Evolutionary conservation across 2,797 vertebrate genomes (phyloP), one percentile per base, ranked within the genome.

Genomic region (Sandelia bainsii): DNA sequence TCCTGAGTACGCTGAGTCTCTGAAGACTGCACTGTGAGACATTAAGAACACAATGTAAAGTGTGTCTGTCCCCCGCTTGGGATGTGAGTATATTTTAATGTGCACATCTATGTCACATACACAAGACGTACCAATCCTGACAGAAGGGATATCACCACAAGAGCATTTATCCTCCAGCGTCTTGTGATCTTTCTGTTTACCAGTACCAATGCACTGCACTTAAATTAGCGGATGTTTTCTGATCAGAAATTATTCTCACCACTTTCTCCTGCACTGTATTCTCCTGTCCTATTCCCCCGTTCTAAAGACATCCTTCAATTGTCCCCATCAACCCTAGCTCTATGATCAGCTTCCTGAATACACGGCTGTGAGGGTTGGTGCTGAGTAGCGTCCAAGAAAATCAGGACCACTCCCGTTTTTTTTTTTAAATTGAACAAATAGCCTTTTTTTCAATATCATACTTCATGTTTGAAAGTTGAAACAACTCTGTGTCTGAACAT

Each of bases 11-110:
- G 91, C 91, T 93, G 91, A 85, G 91, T 93, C 91, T 93, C 85
- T 87, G 82, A 91, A 91, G 91, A 93, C 92, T 92, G 91, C 93
- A 94, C 93, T 94, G 93, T 94, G 93, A 94, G 91, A 92, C 89
- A 92, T 90, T 89, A 89, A 84, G 72, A 90, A 90, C 87, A 91
- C 89, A 89, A 90, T 84, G 77, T 90, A 87, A 91, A 84, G 84
- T 62, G 66, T 87, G 90, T 91, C 78, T 86, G 87, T 91, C 90
- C 86, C 32, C 90, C 75, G 68, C 70, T 61, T 70, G 90, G 88
- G 89, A 87, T 79, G 89, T 86, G 82, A 89, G 82, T 88, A 85
- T 90, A 89, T 87, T 91, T 89, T 74, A 85, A 92, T 83, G 87
- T 91, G 88, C 91, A 89, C 87, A 90, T 92, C 81, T 83, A 85